These are phyloP conservation scores for Hecatera dysodea DNA, from an alignment of 2,888 invertebrate genomes.

Conservation along the genomic window DNA sequence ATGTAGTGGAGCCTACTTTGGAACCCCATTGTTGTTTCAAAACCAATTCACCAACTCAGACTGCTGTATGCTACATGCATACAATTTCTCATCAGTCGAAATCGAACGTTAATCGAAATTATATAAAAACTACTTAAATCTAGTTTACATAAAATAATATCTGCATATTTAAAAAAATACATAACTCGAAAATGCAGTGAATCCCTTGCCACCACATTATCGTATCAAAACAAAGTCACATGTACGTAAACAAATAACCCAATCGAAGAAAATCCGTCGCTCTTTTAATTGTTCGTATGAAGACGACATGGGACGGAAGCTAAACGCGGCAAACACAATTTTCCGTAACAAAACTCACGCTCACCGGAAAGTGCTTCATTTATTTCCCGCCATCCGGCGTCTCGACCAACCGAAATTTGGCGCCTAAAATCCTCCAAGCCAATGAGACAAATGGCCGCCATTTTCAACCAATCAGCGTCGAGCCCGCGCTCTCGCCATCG, in stretches of 20 bases:
- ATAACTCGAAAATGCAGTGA: not conserved
- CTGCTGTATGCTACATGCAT: no score
- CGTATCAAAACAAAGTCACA: conserved; percentile 20
- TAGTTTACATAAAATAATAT: not conserved
- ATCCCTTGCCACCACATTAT: not conserved
- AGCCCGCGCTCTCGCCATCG: conserved; percentile 90
- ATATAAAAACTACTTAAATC: not conserved
- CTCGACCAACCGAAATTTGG: conserved; percentile 90
- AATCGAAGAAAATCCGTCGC: conserved; percentile 54
- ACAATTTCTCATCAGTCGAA: no score
- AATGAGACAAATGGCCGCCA: conserved; percentile 87
- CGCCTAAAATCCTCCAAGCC: conserved; percentile 85
- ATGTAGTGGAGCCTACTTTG: not conserved
- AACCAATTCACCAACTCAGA: not conserved
- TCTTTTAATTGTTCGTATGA: conserved; percentile 67
- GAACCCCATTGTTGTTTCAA: not conserved
- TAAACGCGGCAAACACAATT: conserved; percentile 86
- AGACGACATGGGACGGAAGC: conserved; percentile 77
- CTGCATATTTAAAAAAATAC: not conserved
- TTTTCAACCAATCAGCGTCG: conserved; percentile 86
- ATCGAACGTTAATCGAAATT: not conserved
- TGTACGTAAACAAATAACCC: conserved; percentile 20
- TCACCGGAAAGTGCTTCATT: conserved; percentile 86
- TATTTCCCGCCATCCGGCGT: conserved; percentile 89
- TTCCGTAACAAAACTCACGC: conserved; percentile 86